Percentiles rank a stretch among this genome's conserved stretches.
Evolutionary conservation across 2,113 vertebrate genomes (phyloP).

Genomic region (Phainopepla nitens): DNA sequence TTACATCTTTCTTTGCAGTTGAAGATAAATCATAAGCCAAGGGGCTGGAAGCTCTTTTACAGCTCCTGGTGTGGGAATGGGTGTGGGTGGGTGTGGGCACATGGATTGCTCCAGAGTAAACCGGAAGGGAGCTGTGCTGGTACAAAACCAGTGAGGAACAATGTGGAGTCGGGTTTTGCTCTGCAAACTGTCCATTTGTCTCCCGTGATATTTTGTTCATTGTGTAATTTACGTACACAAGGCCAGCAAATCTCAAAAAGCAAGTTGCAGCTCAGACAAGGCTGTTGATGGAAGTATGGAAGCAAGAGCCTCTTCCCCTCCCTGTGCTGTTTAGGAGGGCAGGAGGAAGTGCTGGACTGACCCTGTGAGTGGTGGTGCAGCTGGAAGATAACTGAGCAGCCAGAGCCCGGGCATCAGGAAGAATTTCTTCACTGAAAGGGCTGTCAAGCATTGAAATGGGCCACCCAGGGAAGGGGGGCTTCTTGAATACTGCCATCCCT

Average conservation of each 20-base stretch:
- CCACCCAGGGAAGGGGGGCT: neutral
- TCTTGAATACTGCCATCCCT: too few relatives aligned
- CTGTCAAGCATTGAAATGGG: neutral
- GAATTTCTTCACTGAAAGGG: neutral
- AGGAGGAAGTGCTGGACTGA: neutral
- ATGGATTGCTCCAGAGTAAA: neutral
- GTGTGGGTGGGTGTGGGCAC: neutral
- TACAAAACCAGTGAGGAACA: neutral
- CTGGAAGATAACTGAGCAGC: neutral
- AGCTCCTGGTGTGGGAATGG: neutral
- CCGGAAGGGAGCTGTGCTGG: neutral
- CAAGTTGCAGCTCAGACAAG: neutral
- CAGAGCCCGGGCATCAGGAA: neutral
- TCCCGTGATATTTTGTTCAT: neutral
- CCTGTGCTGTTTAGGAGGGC: neutral
- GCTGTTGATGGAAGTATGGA: neutral
- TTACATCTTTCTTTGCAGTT: neutral
- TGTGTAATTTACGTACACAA: rapidly evolving
- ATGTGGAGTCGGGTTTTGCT: neutral
- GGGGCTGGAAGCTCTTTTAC: neutral
- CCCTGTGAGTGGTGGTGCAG: too few relatives aligned
- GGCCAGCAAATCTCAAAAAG: neutral
- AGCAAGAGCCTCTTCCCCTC: neutral
- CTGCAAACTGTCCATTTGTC: neutral
- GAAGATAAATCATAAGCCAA: neutral